These are phyloP conservation scores for Trialeurodes vaporariorum DNA, from an alignment of 1,140 invertebrate genomes.

Conservation along the genomic window DNA sequence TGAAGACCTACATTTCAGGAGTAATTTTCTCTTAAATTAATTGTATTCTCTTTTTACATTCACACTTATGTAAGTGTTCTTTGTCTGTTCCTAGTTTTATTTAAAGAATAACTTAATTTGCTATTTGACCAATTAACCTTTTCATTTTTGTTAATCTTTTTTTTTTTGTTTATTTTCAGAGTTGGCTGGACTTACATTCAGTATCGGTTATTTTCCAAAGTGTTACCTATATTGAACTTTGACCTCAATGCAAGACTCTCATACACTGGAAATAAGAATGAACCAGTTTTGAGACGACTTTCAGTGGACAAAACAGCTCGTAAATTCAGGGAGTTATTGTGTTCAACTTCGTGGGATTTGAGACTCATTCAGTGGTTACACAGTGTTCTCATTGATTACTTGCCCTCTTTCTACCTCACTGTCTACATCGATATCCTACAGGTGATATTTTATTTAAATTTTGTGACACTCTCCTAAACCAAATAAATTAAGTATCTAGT, in stretches of 20 bases:
- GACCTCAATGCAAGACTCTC: slow-evolving; percentile 57
- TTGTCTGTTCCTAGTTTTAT: too few species aligned
- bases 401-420: slow-evolving; percentile 53
- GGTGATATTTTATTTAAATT: slow-evolving; percentile 25
- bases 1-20: too few species aligned
- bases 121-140: too few species aligned
- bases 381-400: slow-evolving; percentile 52
- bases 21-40: too few species aligned
- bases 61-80: too few species aligned
- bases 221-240: slow-evolving; percentile 52
- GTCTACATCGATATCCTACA: slow-evolving; percentile 68
- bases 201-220: slow-evolving; percentile 50
- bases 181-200: slow-evolving; percentile 53
- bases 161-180: slow-evolving; percentile 31
- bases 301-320: slow-evolving; percentile 58
- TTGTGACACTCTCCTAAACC: too few species aligned
- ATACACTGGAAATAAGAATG: slow-evolving; percentile 40
- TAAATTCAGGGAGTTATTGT: slow-evolving; percentile 51
- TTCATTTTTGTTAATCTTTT: too few species aligned
- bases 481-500: too few species aligned
- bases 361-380: slow-evolving; percentile 70
- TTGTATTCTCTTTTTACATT: too few species aligned
- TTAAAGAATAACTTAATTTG: too few species aligned
- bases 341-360: slow-evolving; percentile 53
- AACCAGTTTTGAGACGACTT: slow-evolving; percentile 52